Percentiles rank a stretch among this genome's conserved stretches.
Evolutionary conservation across 2,113 vertebrate species (phyloP).

Genomic region (Benitochromis conjunctus): DNA sequence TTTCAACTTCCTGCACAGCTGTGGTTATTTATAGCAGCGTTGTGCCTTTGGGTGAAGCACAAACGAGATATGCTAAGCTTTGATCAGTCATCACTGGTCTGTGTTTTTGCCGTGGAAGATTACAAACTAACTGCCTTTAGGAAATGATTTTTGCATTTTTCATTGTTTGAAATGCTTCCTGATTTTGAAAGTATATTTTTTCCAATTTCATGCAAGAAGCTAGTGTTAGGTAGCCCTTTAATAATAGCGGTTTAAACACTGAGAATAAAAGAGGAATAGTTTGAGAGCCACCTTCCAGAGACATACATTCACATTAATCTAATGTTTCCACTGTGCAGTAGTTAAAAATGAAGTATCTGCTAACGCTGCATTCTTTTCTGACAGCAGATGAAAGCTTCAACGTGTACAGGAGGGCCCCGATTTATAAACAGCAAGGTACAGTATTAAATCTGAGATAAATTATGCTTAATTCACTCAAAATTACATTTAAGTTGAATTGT

Average conservation of each 20-base stretch:
- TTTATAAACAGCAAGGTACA: conserved; percentile 96
- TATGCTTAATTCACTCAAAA: not conserved
- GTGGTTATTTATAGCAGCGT: not conserved
- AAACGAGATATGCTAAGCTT: not conserved
- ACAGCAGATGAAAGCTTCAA: conserved; percentile 90
- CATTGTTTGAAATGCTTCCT: not conserved
- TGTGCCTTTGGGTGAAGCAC: not conserved
- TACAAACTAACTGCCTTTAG: not conserved
- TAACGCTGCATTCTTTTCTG: conserved; percentile 53
- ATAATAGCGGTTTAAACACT: not conserved
- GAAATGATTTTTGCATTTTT: not conserved
- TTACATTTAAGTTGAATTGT: not conserved
- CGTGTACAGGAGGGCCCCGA: conserved; percentile 94
- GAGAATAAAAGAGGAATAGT: not conserved
- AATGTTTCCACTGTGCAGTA: not conserved
- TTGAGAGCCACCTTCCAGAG: not conserved
- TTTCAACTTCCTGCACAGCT: not conserved
- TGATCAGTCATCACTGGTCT: not conserved
- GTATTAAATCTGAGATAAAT: not conserved
- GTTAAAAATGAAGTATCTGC: not conserved
- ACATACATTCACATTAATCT: not conserved
- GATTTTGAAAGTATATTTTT: not conserved
- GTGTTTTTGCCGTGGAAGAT: not conserved
- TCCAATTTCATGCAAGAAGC: not conserved
- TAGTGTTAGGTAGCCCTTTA: not conserved